Evolutionary conservation across 2,113 vertebrate genomes (phyloP).

Genomic region (Loxodonta africana): DNA sequence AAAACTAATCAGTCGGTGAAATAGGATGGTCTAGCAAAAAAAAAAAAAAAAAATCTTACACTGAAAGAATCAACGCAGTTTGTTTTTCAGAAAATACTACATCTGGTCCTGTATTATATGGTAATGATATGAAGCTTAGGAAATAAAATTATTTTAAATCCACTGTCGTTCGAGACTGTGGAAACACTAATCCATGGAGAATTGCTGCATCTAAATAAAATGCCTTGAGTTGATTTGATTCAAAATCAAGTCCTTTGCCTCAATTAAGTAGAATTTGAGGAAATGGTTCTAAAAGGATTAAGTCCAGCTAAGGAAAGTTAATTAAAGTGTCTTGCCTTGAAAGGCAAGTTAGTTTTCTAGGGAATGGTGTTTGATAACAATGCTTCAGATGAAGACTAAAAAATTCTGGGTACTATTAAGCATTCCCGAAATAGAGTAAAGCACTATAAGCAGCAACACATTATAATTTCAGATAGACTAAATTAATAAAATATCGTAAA

Average conservation of each 20-base stretch:
- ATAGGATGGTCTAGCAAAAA: neutral
- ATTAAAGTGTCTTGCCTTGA: neutral
- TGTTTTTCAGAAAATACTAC: neutral
- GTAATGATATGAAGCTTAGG: constrained; percentile 34
- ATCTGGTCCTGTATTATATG: neutral
- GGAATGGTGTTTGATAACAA: constrained; percentile 52
- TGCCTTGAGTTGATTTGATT: constrained; percentile 49
- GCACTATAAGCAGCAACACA: neutral
- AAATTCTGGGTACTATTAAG: constrained; percentile 47
- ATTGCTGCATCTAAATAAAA: constrained; percentile 69
- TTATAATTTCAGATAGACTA: neutral
- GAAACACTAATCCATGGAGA: constrained; percentile 59
- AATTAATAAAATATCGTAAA: constrained; percentile 3
- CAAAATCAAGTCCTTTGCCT: constrained; percentile 58
- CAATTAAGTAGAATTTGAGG: constrained; percentile 53
- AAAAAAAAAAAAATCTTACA: neutral
- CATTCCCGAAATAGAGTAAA: neutral
- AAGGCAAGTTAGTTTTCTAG: constrained; percentile 69
- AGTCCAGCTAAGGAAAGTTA: constrained; percentile 58
- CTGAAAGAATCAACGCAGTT: neutral
- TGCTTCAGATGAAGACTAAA: constrained; percentile 64
- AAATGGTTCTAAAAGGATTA: constrained; percentile 61
- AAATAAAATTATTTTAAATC: constrained; percentile 53
- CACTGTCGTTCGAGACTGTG: neutral
- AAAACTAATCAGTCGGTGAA: neutral